Evolutionary conservation across 2,113 vertebrate species (phyloP), one percentile per base, ranked within the genome.

Genomic region (Enhydra lutris): DNA sequence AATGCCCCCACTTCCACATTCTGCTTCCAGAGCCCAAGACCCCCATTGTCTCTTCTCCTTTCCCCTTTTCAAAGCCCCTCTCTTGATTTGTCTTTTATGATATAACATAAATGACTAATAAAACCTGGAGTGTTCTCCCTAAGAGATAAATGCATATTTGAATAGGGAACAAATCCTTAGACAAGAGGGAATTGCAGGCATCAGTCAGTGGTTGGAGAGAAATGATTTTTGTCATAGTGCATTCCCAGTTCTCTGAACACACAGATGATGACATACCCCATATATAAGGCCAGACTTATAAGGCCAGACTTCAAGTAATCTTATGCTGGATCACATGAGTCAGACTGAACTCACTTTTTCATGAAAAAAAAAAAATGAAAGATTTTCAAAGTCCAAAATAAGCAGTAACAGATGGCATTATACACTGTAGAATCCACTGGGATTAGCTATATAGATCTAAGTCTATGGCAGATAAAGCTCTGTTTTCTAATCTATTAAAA

Each of bases 181-280:
- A 74, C 17, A 52, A 85, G 92, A 94, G 69, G 55, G 61, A 90
- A 92, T 34, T 94, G 5, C 20, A 61, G 39, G 23, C 63, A 90
- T 67, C 63, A 50, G 23, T 79, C 31, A 63, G 39, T 45, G 18
- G 39, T 59, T 65, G 29, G 59, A 78, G 36, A 85, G 61, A 89
- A 78, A 93, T 86, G 65, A 80, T 55, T 97, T 96, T 96, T 82
- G 78, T 95, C 82, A 76, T 52, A 82, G 86, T n/a, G 15, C 55
- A 87, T 92, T 97, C 67, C 94, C 67, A 93, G 65, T 93, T 97
- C 89, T 97, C 29, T 89, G 73, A 82, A 84, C 47, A 73, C 39
- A 61, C 52, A 95, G 71, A 93, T 1, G 7, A 29, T 88, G 87
- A 88, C 69, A 61, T 78, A 86, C 50, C 52, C 59, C 4, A 47